These are phyloP conservation scores for Eupithecia subumbrata DNA, from an alignment of 2,888 invertebrate genomes.

Conservation along the genomic window DNA sequence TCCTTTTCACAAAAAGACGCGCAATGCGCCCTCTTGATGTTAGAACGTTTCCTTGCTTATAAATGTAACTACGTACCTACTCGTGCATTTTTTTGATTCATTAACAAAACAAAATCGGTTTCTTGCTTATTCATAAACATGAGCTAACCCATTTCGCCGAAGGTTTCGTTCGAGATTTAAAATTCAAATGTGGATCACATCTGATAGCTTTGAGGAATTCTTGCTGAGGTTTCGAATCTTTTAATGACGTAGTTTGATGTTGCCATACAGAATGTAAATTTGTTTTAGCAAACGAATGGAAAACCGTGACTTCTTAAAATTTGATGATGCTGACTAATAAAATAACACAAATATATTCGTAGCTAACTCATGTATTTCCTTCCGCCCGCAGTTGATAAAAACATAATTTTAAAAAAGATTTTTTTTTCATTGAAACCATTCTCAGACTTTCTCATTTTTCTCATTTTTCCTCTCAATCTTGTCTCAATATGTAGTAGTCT, in stretches of 20 bases:
- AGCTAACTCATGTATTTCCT: too few species aligned
- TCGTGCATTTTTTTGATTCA: slow-evolving; percentile 1
- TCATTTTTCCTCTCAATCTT: background rate
- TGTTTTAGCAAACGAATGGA: background rate
- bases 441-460: background rate
- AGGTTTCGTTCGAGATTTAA: slow-evolving; percentile 24
- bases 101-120: background rate
- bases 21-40: too few species aligned
- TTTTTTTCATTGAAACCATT: background rate
- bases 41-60: background rate
- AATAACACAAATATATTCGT: too few species aligned
- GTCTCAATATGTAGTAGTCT: background rate
- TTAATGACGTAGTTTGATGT: background rate
- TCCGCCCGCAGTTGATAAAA: too few species aligned
- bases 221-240: background rate
- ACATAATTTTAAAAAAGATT: too few species aligned
- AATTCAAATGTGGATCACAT: slow-evolving; percentile 29
- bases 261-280: background rate
- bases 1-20: too few species aligned
- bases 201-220: slow-evolving; percentile 18
- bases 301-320: background rate
- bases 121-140: slow-evolving; percentile 9
- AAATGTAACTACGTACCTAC: background rate
- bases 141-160: slow-evolving; percentile 6
- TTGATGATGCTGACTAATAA: too few species aligned